These are phyloP conservation scores for Periophthalmodon schlosseri DNA, from an alignment of 2,113 vertebrate species.

Conservation along the genomic window DNA sequence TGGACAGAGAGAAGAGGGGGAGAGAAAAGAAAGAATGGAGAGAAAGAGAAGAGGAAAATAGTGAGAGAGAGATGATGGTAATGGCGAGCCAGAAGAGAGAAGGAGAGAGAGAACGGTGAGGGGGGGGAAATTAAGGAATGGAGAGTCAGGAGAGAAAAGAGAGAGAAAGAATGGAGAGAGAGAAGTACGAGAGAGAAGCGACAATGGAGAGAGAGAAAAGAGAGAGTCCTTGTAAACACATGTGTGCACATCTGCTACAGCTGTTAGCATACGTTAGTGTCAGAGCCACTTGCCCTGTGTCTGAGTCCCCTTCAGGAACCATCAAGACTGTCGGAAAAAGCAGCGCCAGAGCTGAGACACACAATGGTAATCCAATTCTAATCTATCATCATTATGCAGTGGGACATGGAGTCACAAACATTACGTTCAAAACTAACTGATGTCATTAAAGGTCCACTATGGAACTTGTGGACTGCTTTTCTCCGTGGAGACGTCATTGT, in stretches of 20 bases:
- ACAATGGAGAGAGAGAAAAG: not conserved
- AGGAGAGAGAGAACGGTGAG: no score
- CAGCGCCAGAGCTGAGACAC: conserved; percentile 5
- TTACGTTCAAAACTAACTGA: not conserved
- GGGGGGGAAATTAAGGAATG: no score
- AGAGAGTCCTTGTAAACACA: conserved; percentile 28
- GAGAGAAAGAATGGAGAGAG: not conserved
- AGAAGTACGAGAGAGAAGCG: not conserved
- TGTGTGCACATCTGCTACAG: conserved; percentile 50
- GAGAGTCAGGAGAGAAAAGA: not conserved
- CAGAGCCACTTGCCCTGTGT: conserved; percentile 12
- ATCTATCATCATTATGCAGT: not conserved
- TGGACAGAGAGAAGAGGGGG: no score
- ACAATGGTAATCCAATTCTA: not conserved
- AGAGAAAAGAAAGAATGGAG: no score
- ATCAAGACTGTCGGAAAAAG: conserved; percentile 27
- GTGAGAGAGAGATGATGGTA: no score
- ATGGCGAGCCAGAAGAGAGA: no score
- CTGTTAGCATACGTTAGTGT: conserved; percentile 36
- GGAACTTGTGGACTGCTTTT: no score
- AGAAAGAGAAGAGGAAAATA: no score
- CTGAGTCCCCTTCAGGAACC: conserved; percentile 16
- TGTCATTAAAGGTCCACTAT: not conserved
- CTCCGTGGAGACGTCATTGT: no score
- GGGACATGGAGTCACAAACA: not conserved